These are phyloP conservation scores for Scaptomyza tumidula DNA, from an alignment of 2,888 invertebrate genomes.

Conservation along the genomic window DNA sequence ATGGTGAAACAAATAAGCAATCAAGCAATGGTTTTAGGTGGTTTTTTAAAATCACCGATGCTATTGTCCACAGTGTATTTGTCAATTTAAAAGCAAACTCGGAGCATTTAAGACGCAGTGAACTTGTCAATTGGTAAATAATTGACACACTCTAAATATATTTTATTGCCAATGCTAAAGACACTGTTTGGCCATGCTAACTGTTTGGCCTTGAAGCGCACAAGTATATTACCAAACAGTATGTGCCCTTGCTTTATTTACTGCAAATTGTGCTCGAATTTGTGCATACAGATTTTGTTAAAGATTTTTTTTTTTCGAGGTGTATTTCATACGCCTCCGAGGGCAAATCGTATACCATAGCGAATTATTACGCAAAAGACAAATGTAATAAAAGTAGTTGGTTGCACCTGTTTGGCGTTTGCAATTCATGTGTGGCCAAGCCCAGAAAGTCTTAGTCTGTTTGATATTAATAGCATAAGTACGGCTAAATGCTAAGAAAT, in stretches of 20 bases:
- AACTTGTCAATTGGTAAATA: conserved; percentile 30
- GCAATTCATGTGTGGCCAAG: conserved; percentile 65
- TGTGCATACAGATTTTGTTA: conserved; percentile 48
- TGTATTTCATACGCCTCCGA: conserved; percentile 36
- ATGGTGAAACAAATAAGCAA: conserved; percentile 7
- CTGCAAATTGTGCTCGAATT: conserved; percentile 68
- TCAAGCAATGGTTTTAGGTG: neutral
- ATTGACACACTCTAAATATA: conserved; percentile 31
- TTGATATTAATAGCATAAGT: conserved; percentile 36
- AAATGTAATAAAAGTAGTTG: conserved; percentile 14
- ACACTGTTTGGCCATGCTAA: conserved; percentile 52
- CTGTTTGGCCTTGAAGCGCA: conserved; percentile 42
- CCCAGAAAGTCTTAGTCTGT: conserved; percentile 33
- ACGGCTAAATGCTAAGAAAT: conserved; percentile 24
- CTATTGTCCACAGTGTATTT: conserved; percentile 6
- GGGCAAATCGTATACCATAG: conserved; percentile 41
- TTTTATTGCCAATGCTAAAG: conserved; percentile 47
- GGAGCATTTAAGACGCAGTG: conserved; percentile 18
- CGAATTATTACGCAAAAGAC: conserved; percentile 20
- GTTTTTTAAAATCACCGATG: neutral
- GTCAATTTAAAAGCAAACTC: conserved; percentile 3
- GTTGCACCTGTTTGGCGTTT: conserved; percentile 53
- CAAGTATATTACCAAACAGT: conserved; percentile 18
- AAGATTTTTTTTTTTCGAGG: conserved; percentile 11
- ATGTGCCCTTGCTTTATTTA: conserved; percentile 68